These are phyloP conservation scores for Seriola quinqueradiata DNA, from an alignment of 2,113 vertebrate genomes.

Conservation along the genomic window DNA sequence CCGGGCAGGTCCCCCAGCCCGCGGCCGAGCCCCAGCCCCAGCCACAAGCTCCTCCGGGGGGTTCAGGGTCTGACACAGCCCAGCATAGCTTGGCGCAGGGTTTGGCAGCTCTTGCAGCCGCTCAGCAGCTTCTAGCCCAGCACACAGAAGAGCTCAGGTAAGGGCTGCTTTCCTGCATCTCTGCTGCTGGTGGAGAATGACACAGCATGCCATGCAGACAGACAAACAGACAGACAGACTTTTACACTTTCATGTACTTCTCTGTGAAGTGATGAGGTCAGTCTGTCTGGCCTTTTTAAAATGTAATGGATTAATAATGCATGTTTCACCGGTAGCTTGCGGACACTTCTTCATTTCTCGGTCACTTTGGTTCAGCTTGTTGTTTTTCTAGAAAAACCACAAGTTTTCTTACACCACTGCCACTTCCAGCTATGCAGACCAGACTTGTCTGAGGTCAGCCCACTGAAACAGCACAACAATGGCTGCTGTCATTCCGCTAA, in stretches of 20 bases:
- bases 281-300: background rate
- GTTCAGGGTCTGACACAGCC: slow-evolving; percentile 84
- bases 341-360: slow-evolving; percentile 19
- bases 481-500: slow-evolving; percentile 64
- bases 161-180: slow-evolving; percentile 75
- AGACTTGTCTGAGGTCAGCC: slow-evolving; percentile 52
- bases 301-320: slow-evolving; percentile 16
- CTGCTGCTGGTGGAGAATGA: slow-evolving; percentile 47
- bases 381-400: slow-evolving; percentile 54
- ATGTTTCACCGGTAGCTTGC: slow-evolving; percentile 6
- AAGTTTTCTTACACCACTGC: slow-evolving; percentile 53
- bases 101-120: slow-evolving; percentile 83
- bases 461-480: slow-evolving; percentile 69
- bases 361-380: slow-evolving; percentile 34
- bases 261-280: slow-evolving; percentile 9
- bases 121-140: slow-evolving; percentile 88
- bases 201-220: slow-evolving; percentile 32
- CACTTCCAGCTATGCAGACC: slow-evolving; percentile 53
- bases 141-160: slow-evolving; percentile 93
- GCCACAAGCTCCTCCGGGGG: slow-evolving; percentile 74
- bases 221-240: background rate
- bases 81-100: slow-evolving; percentile 84
- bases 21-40: slow-evolving; percentile 82
- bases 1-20: slow-evolving; percentile 69
- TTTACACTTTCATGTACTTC: slow-evolving; percentile 16